phyloP scores from a whole-genome alignment of 2,113 vertebrate species.

The Ramphastos sulfuratus region DNA sequence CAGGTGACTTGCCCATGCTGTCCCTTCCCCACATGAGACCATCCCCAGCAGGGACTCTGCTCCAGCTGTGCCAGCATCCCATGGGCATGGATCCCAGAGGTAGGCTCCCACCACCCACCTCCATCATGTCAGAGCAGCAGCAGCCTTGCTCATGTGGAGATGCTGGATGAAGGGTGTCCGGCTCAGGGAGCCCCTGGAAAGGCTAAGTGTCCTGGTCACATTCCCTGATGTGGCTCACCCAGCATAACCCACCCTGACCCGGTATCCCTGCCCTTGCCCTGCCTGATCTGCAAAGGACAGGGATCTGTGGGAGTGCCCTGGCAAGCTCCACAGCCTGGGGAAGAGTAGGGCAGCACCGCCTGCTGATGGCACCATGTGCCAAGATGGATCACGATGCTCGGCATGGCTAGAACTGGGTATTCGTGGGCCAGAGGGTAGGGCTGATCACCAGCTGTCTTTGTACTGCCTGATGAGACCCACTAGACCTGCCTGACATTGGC shows the following conservation, averaged over 20 bases:
- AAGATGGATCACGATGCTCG: not conserved
- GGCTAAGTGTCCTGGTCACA: rapidly evolving
- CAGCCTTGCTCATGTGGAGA: rapidly evolving
- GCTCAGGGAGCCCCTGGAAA: rapidly evolving
- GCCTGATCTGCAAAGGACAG: not conserved
- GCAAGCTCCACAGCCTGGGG: not conserved
- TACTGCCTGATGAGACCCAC: rapidly evolving
- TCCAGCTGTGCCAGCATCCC: not conserved
- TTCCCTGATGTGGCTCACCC: rapidly evolving
- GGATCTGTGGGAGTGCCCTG: not conserved
- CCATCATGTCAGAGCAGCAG: rapidly evolving
- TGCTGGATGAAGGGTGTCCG: not conserved
- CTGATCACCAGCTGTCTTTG: not conserved
- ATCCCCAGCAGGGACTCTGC: not conserved
- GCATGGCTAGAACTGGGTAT: not conserved
- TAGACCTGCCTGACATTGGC: not conserved
- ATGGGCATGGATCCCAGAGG: not conserved
- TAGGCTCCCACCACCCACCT: not conserved
- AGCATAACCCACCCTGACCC: not conserved
- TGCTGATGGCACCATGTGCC: not conserved
- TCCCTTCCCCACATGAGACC: not conserved
- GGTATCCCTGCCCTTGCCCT: not conserved
- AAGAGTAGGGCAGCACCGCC: not conserved
- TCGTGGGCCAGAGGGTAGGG: not conserved
- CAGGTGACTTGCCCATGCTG: rapidly evolving